Evolutionary conservation across 1,140 invertebrate species (phyloP), one percentile per base, ranked within the genome.

Genomic region (Macrostomum lignano): DNA sequence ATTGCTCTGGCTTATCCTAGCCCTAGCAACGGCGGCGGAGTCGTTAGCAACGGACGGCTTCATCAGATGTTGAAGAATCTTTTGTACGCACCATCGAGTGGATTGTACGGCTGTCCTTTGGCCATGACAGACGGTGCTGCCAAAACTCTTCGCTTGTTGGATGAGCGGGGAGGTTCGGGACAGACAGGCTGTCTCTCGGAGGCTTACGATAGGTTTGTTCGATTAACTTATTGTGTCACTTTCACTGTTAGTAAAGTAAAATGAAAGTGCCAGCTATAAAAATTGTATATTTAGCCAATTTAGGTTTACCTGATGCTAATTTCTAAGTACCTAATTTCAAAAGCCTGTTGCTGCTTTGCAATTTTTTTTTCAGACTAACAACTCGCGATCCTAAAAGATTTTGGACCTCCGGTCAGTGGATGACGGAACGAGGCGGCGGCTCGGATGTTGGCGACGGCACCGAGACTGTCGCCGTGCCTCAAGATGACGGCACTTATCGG

Each of bases 71-170:
- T 13, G 17, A 10, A 25, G 20, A 7, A 10, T 30, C 21, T 56
- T 36, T 37, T 68, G 21, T 69, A 55, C 47, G 37, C 44, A 6
- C 56, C 65, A 17, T 62, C 63, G 6, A 59, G 64, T 3, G 66
- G 66, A 3, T 40, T 69, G 9, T 66, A 58, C 40, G 49, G 52
- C 10, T 68, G 67, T 50, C 66, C 66, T 7, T 42, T 69, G 20
- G 67, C 66, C 11, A 68, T 68, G 66, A 68, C 66, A 22, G 66
- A 67, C 49, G 66, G 66, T 35, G 66, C 66, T 20, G 63, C 63
- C 9, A n/a, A n/a, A n/a, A n/a, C n/a, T n/a, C n/a, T n/a, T n/a
- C n/a, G n/a, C n/a, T n/a, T n/a, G n/a, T n/a, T n/a, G n/a, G n/a
- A n/a, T n/a, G n/a, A n/a, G n/a, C n/a, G n/a, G n/a, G n/a, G n/a